A percentile compares a stretch with the other conserved stretches of the same genome.
Evolutionary conservation across 2,797 vertebrate genomes (phyloP).

Genomic region (Manis crassicaudata): DNA sequence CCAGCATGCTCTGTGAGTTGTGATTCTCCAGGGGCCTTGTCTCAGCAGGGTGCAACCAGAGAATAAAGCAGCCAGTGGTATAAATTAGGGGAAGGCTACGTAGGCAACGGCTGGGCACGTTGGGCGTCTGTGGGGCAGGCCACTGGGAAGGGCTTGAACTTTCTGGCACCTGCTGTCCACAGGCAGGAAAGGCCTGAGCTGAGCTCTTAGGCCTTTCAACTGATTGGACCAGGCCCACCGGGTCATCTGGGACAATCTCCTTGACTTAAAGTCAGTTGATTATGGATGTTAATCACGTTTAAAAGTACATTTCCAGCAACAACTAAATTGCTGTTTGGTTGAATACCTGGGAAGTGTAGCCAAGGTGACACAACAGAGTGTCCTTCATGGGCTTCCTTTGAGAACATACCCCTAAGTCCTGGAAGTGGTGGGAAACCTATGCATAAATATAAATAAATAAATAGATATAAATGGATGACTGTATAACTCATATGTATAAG

Average conservation of each 20-base stretch:
- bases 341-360: no score
- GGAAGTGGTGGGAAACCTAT: neutral
- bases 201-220: neutral
- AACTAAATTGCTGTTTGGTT: neutral
- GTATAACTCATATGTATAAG: neutral
- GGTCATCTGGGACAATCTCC: neutral
- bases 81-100: neutral
- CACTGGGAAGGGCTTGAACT: neutral
- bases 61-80: no score
- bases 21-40: neutral
- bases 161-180: accelerated
- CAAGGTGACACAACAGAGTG: neutral
- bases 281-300: no score
- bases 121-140: accelerated
- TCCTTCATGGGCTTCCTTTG: neutral
- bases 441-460: no score
- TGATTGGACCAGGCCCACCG: neutral
- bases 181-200: neutral
- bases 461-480: neutral
- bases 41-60: neutral
- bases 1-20: neutral
- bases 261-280: neutral
- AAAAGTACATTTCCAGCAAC: neutral
- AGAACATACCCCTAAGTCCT: neutral
- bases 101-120: neutral